Base-by-base conservation (phyloP, 2,888 invertebrate species). In the Spodoptera picta region DNA sequence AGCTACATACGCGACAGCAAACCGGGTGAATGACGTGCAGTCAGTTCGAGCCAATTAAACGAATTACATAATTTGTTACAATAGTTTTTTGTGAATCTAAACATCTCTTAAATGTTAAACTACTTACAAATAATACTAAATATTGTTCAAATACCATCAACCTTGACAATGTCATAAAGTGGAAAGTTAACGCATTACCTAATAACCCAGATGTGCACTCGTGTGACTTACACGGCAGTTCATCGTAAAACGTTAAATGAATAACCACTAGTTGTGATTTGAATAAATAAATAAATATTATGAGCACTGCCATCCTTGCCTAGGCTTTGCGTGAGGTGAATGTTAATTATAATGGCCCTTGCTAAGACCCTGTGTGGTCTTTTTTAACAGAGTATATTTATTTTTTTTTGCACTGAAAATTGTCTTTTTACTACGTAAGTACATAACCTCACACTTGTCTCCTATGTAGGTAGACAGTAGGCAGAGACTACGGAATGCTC, bases 141-240 rank as follows among this genome's bases (percentile, higher is more conserved):
- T 19, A 19, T 19, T 27, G 27, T 71, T 54, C 44, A 31, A 55
- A 31, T 23, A 41, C 45, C 9, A 31, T 52, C 44, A 73, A 46
- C 73, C 48, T 68, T 72, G 74, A 56, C 61, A 67, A 14, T 76
- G 53, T 55, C 48, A 66, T 61, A 56, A 59, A 57, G 7, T 42
- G 23, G 56, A 62, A 60, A 44, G 69, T 47, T 59, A 48, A 47
- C 51, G 19, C 0, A 41, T 60, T 63, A 56, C 64, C 54, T 58
- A 53, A 74, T 74, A 71, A 74, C 71, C 71, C 45, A 71, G 64
- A 74, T 69, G 73, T 67, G 68, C 73, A 73, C 45, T 44, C 56
- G 56, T 65, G 68, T 57, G 48, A 60, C 65, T 60, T 70, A 59
- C 56, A 63, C 58, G 74, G 74, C 54, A 58, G 60, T 47, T 44